These are phyloP conservation scores for Oedothorax gibbosus DNA, from an alignment of 1,140 invertebrate species.

Conservation along the genomic window DNA sequence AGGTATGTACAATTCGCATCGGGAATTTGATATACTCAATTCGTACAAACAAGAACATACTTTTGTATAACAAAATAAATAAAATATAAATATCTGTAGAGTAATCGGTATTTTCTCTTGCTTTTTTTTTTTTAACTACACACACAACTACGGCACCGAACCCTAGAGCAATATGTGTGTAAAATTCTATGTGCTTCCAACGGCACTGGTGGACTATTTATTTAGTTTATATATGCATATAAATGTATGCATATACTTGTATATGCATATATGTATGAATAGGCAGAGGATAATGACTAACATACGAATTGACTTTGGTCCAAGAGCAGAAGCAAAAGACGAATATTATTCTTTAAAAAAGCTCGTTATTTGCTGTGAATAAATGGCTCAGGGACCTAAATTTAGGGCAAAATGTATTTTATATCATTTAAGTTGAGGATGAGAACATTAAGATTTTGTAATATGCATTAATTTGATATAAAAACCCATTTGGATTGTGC, in stretches of 20 bases:
- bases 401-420: too few relatives aligned
- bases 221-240: background rate
- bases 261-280: slow-evolving; percentile 49
- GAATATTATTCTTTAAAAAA: background rate
- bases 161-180: slow-evolving; percentile 52
- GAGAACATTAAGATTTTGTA: too few relatives aligned
- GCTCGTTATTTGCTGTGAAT: too few relatives aligned
- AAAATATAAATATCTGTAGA: slow-evolving; percentile 38
- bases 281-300: slow-evolving; percentile 58
- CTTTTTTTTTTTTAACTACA: slow-evolving; percentile 49
- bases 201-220: slow-evolving; percentile 56
- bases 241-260: too few relatives aligned
- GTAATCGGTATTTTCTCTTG: slow-evolving; percentile 27
- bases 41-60: slow-evolving; percentile 44
- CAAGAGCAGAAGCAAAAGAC: slow-evolving; percentile 48
- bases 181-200: slow-evolving; percentile 52
- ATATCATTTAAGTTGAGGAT: too few relatives aligned
- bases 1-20: slow-evolving; percentile 50
- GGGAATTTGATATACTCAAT: slow-evolving; percentile 43
- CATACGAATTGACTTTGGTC: slow-evolving; percentile 37
- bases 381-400: too few relatives aligned
- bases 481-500: too few relatives aligned
- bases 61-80: slow-evolving; percentile 47
- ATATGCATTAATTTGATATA: too few relatives aligned
- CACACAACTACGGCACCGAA: slow-evolving; percentile 50